phyloP scores from a whole-genome alignment of 2,797 vertebrate genomes.

The Nyctalus aviator region DNA sequence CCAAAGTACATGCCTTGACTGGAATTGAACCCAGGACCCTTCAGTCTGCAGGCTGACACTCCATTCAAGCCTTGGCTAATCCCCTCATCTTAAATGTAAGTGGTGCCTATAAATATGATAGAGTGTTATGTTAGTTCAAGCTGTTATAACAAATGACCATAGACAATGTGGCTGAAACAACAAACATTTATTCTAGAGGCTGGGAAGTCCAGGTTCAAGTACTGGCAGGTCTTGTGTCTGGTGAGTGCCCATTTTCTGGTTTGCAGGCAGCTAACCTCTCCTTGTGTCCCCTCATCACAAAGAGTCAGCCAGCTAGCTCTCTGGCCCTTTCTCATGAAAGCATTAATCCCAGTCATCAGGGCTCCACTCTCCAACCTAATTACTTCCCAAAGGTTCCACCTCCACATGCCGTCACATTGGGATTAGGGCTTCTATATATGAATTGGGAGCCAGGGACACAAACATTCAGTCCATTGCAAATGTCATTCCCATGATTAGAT shows the following conservation, averaged over 20 bases:
- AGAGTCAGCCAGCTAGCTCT: not conserved
- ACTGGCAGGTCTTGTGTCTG: not conserved
- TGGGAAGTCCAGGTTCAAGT: not conserved
- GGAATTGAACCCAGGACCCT: no score
- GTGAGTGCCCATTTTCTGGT: not conserved
- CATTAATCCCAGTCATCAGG: not conserved
- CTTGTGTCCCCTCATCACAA: not conserved
- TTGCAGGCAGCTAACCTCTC: not conserved
- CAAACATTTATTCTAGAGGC: not conserved
- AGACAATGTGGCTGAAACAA: not conserved
- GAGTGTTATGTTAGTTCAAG: not conserved
- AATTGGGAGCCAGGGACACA: not conserved
- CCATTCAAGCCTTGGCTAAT: not conserved
- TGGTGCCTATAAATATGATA: not conserved
- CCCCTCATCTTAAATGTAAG: not conserved
- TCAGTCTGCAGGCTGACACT: no score
- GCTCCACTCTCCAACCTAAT: not conserved
- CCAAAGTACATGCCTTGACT: no score
- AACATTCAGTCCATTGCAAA: not conserved
- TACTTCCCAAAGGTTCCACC: not conserved
- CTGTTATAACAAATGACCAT: not conserved
- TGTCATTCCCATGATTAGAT: not conserved
- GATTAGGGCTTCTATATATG: not conserved
- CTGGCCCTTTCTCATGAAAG: not conserved
- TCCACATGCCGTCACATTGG: not conserved